These are phyloP conservation scores for Seladonia tumulorum DNA, from an alignment of 2,888 invertebrate species.

Conservation along the genomic window DNA sequence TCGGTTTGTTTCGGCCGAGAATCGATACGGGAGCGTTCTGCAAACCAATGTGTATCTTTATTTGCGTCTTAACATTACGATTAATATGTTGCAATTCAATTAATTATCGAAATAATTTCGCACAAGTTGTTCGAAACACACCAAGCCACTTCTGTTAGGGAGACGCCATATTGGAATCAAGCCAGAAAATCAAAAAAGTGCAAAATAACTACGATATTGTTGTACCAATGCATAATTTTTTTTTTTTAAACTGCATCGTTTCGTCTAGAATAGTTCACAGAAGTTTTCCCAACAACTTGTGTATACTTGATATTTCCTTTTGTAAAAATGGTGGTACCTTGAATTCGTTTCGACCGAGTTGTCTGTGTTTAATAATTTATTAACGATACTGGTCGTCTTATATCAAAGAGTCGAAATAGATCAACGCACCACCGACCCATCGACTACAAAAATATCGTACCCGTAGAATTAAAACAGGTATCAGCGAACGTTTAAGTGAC, in stretches of 20 bases:
- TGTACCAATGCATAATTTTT: background rate
- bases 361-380: background rate
- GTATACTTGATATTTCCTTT: background rate
- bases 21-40: background rate
- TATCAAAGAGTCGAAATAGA: background rate
- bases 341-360: background rate
- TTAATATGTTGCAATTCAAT: background rate
- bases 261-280: background rate
- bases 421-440: background rate
- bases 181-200: background rate
- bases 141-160: background rate
- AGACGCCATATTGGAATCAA: background rate
- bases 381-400: background rate
- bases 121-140: background rate
- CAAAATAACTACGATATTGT: background rate
- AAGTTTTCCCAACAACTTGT: background rate
- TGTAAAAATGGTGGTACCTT: background rate
- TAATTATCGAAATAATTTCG: background rate
- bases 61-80: background rate
- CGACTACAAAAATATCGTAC: background rate
- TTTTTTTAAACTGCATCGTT: background rate
- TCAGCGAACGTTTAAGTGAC: background rate
- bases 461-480: background rate
- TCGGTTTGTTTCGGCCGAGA: conserved; percentile 3
- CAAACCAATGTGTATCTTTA: background rate